Percentiles rank a stretch among this genome's conserved stretches.
Evolutionary conservation across 1,140 invertebrate genomes (phyloP).

Genomic region (Marisa cornuarietis): DNA sequence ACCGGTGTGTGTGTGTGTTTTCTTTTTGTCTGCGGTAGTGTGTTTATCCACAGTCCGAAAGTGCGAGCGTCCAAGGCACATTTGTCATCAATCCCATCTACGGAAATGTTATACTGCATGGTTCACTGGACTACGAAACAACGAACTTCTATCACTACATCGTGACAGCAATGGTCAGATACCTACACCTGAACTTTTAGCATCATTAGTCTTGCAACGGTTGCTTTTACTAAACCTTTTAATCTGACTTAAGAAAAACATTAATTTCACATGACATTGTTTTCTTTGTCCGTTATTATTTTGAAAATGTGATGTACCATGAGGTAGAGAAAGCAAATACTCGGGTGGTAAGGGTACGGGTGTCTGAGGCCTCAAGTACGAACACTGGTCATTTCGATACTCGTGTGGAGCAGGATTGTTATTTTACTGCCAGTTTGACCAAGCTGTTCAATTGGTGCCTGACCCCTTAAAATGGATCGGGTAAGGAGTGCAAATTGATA

Average conservation of each 20-base stretch:
- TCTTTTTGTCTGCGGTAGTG: neutral
- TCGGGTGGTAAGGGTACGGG: neutral
- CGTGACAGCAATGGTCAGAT: neutral
- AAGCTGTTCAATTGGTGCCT: neutral
- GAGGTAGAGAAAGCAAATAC: neutral
- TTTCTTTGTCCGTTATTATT: neutral
- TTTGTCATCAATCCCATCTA: neutral
- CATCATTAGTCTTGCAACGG: too few species aligned
- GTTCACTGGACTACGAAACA: slow-evolving; percentile 1
- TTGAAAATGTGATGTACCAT: too few species aligned
- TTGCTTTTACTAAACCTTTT: neutral
- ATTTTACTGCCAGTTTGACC: neutral
- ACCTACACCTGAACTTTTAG: too few species aligned
- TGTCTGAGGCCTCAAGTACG: neutral
- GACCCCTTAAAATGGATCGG: too few species aligned
- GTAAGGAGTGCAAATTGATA: neutral
- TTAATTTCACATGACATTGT: neutral
- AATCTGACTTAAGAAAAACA: neutral
- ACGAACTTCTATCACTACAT: slow-evolving; percentile 2
- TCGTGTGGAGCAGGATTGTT: neutral
- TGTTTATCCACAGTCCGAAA: too few species aligned
- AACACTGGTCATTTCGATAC: too few species aligned
- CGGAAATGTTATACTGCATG: neutral
- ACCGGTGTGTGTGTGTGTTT: too few species aligned
- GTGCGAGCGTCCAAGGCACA: neutral